phyloP scores from a whole-genome alignment of 2,797 vertebrate genomes.

The Clarias laeviceps region DNA sequence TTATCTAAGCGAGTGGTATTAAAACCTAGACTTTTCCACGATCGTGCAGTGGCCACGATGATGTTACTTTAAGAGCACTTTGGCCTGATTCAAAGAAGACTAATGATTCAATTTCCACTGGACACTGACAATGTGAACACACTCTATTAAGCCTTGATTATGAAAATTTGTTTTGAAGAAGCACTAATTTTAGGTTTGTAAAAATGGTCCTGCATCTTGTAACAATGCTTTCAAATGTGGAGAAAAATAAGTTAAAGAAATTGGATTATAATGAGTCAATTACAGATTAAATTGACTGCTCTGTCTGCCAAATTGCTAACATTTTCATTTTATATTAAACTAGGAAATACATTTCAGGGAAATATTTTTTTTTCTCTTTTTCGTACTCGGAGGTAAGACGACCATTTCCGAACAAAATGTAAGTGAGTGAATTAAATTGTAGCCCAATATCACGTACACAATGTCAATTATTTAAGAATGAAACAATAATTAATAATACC shows the following conservation, averaged over 20 bases:
- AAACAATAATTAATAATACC: conserved; percentile 1
- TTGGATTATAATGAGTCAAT: conserved; percentile 76
- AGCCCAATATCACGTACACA: neutral
- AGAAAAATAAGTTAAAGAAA: conserved; percentile 74
- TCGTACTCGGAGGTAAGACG: conserved; percentile 6
- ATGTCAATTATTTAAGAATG: neutral
- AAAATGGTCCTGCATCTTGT: conserved; percentile 56
- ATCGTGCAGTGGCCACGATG: conserved; percentile 39
- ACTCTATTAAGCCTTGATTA: conserved; percentile 46
- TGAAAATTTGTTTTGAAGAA: conserved; percentile 44
- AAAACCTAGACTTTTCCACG: neutral
- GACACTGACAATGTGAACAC: conserved; percentile 28
- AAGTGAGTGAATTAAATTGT: neutral
- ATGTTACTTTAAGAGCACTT: conserved; percentile 36
- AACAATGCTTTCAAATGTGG: conserved; percentile 62
- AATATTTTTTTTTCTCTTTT: conserved; percentile 25
- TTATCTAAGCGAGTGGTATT: neutral
- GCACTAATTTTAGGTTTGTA: conserved; percentile 45
- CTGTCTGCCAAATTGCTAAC: conserved; percentile 76
- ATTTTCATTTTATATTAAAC: conserved; percentile 68
- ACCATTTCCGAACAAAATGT: conserved; percentile 7
- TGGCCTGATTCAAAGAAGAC: conserved; percentile 24
- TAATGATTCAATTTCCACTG: conserved; percentile 45
- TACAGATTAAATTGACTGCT: conserved; percentile 77
- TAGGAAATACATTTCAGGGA: conserved; percentile 52